Percentiles rank a stretch among this genome's conserved stretches.
phyloP scores from a whole-genome alignment of 2,888 invertebrate genomes.

The Matsumyia berberina region DNA sequence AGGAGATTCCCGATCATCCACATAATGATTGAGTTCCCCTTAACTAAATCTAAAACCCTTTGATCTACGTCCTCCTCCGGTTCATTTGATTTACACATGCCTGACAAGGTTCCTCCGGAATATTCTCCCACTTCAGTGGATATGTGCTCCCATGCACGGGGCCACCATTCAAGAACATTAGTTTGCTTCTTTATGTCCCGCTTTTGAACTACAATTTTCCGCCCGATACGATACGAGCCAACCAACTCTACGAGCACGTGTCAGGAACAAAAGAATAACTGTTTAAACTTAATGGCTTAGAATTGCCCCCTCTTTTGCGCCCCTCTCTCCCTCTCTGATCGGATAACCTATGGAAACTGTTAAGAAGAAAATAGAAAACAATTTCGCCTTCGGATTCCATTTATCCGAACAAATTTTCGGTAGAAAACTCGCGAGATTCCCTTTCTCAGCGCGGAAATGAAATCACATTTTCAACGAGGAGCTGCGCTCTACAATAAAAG shows the following conservation, averaged over 20 bases:
- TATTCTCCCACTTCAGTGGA: background rate
- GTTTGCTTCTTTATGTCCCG: background rate
- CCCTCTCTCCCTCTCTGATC: background rate
- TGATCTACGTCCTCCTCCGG: background rate
- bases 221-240: constrained; percentile 2
- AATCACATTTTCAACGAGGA: constrained; percentile 63
- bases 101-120: background rate
- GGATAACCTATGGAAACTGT: constrained; percentile 52
- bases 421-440: constrained; percentile 33
- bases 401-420: constrained; percentile 63
- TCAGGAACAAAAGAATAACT: background rate
- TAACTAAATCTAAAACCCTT: background rate
- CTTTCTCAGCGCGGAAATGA: constrained; percentile 33
- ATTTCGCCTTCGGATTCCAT: constrained; percentile 70
- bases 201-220: constrained; percentile 14
- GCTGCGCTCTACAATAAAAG: no score
- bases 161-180: constrained; percentile 3
- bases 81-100: background rate
- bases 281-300: constrained; percentile 45
- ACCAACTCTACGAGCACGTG: constrained; percentile 4
- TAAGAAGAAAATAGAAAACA: constrained; percentile 62
- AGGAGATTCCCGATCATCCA: no score
- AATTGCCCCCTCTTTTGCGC: constrained; percentile 16
- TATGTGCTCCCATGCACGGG: background rate
- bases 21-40: background rate